phyloP scores from a whole-genome alignment of 2,113 vertebrate genomes.

The Lates calcarifer region DNA sequence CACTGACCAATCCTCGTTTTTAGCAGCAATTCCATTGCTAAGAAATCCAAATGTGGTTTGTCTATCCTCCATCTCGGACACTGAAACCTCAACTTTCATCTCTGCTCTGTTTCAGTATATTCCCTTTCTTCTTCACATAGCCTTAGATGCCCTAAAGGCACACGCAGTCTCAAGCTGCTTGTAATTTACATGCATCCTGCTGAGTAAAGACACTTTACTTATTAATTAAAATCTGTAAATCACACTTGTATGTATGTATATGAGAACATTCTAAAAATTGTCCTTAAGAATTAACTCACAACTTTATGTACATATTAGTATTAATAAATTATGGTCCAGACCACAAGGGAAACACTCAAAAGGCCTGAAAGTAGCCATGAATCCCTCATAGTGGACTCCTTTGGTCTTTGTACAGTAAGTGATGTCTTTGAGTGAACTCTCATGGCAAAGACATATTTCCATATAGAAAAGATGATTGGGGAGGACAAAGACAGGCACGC shows the following conservation, averaged over 20 bases:
- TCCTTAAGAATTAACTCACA: slow-evolving; percentile 25
- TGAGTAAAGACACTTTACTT: neutral
- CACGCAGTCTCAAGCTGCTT: slow-evolving; percentile 18
- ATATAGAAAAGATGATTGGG: slow-evolving; percentile 73
- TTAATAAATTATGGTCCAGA: slow-evolving; percentile 52
- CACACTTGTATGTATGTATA: neutral
- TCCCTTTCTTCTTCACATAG: slow-evolving; percentile 44
- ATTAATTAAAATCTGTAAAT: slow-evolving; percentile 47
- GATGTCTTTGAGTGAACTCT: slow-evolving; percentile 69
- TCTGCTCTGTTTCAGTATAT: slow-evolving; percentile 32
- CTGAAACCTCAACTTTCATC: slow-evolving; percentile 58
- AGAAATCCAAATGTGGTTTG: slow-evolving; percentile 69
- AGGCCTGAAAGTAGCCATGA: slow-evolving; percentile 34
- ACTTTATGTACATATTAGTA: slow-evolving; percentile 49
- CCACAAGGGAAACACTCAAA: slow-evolving; percentile 30
- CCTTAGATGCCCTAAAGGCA: slow-evolving; percentile 24
- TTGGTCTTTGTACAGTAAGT: slow-evolving; percentile 62
- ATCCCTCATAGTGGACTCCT: slow-evolving; percentile 52
- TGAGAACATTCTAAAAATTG: neutral
- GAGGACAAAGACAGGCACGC: slow-evolving; percentile 69
- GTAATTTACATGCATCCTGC: slow-evolving; percentile 1
- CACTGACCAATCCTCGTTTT: slow-evolving; percentile 65
- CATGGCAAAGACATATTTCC: slow-evolving; percentile 70
- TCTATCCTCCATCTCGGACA: slow-evolving; percentile 61
- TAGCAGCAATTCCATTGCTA: slow-evolving; percentile 57